These are phyloP conservation scores for Ibycter americanus DNA, from an alignment of 2,797 vertebrate genomes.

Conservation along the genomic window DNA sequence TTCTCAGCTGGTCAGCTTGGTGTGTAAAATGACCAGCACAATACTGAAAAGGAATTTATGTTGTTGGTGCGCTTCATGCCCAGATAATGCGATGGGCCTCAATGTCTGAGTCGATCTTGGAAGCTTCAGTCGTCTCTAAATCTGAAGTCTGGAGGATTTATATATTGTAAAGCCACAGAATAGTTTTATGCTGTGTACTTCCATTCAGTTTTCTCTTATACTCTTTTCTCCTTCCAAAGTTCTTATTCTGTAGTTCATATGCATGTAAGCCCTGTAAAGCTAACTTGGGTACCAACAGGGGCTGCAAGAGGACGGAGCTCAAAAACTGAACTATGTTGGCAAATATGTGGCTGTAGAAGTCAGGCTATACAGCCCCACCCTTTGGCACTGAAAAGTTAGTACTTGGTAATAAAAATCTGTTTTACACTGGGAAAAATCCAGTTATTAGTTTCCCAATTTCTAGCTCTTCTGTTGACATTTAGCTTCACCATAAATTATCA, in stretches of 20 bases:
- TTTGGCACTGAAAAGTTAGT: constrained; percentile 23
- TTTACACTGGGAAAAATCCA: background rate
- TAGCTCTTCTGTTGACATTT: constrained; percentile 14
- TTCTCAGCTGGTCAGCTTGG: background rate
- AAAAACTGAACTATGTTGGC: background rate
- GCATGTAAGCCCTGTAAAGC: background rate
- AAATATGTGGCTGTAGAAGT: background rate
- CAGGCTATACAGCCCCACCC: background rate
- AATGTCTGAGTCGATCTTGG: background rate
- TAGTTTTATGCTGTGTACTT: background rate
- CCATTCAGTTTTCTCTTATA: background rate
- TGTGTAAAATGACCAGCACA: background rate
- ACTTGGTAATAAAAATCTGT: constrained; percentile 12
- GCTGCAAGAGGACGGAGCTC: background rate
- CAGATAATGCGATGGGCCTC: background rate
- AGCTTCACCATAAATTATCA: background rate
- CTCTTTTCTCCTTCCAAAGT: background rate
- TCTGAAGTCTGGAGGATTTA: background rate
- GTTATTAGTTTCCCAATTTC: constrained; percentile 8
- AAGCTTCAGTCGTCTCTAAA: background rate
- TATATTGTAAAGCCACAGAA: background rate
- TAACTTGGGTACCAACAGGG: background rate
- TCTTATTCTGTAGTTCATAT: background rate
- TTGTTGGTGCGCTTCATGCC: background rate
- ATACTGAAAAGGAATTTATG: accelerated